Evolutionary conservation across 2,888 invertebrate genomes (phyloP), one percentile per base, ranked within the genome.

Genomic region (Sicus ferrugineus): DNA sequence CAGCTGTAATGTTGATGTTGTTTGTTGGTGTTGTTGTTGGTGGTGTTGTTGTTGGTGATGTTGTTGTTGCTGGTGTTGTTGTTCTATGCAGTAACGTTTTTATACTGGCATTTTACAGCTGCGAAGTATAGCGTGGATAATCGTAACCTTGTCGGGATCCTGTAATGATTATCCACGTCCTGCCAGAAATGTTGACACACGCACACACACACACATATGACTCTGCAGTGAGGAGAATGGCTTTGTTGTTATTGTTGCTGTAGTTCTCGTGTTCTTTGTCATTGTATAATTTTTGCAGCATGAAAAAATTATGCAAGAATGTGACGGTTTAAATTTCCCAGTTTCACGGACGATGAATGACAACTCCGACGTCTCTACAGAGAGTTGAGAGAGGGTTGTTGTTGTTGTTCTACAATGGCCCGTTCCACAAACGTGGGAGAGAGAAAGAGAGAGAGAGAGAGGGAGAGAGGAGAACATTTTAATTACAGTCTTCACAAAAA

Each of bases 131-230:
- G 48, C 46, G 30, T 63, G 46, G 52, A n/a, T n/a, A n/a, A n/a
- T n/a, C 28, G 48, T 64, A 64, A 26, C 31, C 50, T 64, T 64
- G 64, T 50, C 64, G 31, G 19, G 50, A 31, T 50, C 50, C 31
- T 64, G 64, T 48, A 26, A 30, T 50, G 64, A 64, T 64, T 64
- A 19, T 31, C 50, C 64, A 50, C 50, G 64, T 64, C 50, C 50
- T 31, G 50, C 2, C 42, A n/a, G 50, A 2, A 11, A 48, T 46
- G 42, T 23, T 48, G 62, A 30, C 61, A 61, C 61, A 48, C 23
- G n/a, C 11, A n/a, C n/a, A n/a, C n/a, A n/a, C n/a, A n/a, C 6
- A n/a, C 46, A 5, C 6, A 46, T 5, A 19, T 46, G 46, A 46
- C 4, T 5, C 46, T 19, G n/a, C 9, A 19, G 3, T 46, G 46